phyloP scores from a whole-genome alignment of 2,797 vertebrate species.

The Pogonophryne albipinna region DNA sequence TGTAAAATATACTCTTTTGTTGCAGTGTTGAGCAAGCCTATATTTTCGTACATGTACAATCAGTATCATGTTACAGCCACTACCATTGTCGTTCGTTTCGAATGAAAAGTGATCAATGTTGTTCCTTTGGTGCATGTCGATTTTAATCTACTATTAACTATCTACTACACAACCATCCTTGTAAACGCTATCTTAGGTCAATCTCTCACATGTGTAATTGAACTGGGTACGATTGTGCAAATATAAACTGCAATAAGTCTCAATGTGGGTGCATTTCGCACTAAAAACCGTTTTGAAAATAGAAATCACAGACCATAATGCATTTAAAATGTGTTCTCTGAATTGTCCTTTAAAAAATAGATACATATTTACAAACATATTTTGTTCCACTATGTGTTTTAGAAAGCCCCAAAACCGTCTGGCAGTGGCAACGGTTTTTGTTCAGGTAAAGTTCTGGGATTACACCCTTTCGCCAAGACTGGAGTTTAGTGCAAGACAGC shows the following conservation, averaged over 20 bases:
- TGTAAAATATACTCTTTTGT: background rate
- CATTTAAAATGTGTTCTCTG: no score
- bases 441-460: slow-evolving; percentile 19
- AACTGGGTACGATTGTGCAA: background rate
- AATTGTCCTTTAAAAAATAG: background rate
- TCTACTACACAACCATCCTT: background rate
- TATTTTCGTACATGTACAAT: slow-evolving; percentile 20
- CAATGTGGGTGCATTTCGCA: background rate
- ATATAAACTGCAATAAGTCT: background rate
- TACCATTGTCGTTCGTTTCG: slow-evolving; percentile 10
- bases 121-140: slow-evolving; percentile 1
- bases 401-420: background rate
- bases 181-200: slow-evolving; percentile 7
- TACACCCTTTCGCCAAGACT: slow-evolving; percentile 29
- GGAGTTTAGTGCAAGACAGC: slow-evolving; percentile 25
- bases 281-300: background rate
- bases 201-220: slow-evolving; percentile 11
- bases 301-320: background rate
- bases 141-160: slow-evolving; percentile 6
- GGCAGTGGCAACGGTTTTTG: background rate
- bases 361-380: no score
- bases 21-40: background rate
- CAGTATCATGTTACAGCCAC: slow-evolving; percentile 13
- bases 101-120: slow-evolving; percentile 7
- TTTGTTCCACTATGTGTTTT: background rate